phyloP scores from a whole-genome alignment of 1,140 invertebrate genomes.

The Leptinotarsa undecemlineata region DNA sequence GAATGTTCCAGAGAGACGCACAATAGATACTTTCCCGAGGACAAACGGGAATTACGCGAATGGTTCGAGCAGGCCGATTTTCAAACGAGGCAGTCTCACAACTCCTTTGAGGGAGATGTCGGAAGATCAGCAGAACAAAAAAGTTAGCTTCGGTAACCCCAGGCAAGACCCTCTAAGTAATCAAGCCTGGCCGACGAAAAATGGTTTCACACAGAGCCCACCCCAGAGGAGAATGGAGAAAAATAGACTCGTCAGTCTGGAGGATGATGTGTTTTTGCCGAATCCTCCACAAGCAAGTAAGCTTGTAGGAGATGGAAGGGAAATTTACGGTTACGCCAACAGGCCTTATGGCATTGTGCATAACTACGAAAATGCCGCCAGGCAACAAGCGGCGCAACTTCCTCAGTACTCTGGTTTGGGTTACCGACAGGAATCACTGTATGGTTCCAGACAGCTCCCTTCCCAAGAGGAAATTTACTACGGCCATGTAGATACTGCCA shows the following conservation, averaged over 20 bases:
- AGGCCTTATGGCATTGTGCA: conserved; percentile 16
- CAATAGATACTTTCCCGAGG: conserved; percentile 31
- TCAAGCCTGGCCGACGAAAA: conserved; percentile 59
- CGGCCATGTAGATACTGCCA: conserved; percentile 25
- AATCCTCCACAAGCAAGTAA: conserved; percentile 11
- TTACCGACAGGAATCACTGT: conserved; percentile 30
- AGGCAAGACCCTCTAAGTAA: conserved; percentile 42
- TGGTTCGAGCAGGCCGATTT: conserved; percentile 55
- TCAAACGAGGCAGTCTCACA: conserved; percentile 59
- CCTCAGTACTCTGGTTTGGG: conserved; percentile 1
- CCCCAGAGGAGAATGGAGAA: conserved; percentile 57
- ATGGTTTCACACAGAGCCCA: conserved; percentile 60
- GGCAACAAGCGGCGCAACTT: conserved; percentile 25
- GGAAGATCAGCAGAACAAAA: conserved; percentile 51
- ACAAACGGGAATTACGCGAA: conserved; percentile 20
- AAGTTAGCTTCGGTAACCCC: conserved; percentile 59
- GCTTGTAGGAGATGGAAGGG: conserved; percentile 15
- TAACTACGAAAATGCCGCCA: not conserved
- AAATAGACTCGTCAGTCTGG: conserved; percentile 23
- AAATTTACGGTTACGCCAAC: conserved; percentile 21
- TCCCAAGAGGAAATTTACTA: conserved; percentile 27
- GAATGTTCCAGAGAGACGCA: conserved; percentile 42
- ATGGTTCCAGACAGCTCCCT: conserved; percentile 25
- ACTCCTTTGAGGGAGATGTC: conserved; percentile 38
- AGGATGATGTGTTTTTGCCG: conserved; percentile 44